These are phyloP conservation scores for Micoletzkya japonica DNA, from an alignment of 2,888 invertebrate genomes.

Conservation along the genomic window DNA sequence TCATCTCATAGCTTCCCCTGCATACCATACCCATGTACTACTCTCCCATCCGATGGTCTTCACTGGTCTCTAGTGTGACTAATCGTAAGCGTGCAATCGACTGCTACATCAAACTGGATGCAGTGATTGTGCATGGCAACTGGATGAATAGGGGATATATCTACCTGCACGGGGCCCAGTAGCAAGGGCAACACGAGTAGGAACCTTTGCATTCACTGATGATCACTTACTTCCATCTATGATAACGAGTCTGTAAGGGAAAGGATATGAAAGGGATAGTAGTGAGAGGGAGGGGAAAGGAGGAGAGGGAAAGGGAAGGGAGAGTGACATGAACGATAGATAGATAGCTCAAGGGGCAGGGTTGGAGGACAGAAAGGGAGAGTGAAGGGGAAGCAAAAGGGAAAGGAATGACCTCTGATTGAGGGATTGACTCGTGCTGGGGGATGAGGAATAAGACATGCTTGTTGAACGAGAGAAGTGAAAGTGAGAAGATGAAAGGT, in stretches of 20 bases:
- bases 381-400: background rate
- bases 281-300: background rate
- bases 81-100: constrained; percentile 1
- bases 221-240: too few relatives aligned
- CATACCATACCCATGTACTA: too few relatives aligned
- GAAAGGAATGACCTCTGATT: constrained; percentile 26
- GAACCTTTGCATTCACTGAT: constrained; percentile 20
- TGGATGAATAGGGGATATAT: background rate
- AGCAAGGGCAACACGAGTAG: constrained; percentile 12
- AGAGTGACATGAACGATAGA: background rate
- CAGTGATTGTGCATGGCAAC: background rate
- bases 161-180: background rate
- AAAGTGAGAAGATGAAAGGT: background rate
- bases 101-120: constrained; percentile 22
- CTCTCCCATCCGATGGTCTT: background rate
- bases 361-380: constrained; percentile 6
- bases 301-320: background rate
- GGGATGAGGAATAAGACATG: constrained; percentile 3
- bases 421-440: constrained; percentile 4
- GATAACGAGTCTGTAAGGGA: constrained; percentile 8
- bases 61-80: too few relatives aligned
- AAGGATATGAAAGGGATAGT: background rate
- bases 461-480: background rate
- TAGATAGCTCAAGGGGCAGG: background rate
- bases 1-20: background rate